Evolutionary conservation across 2,888 invertebrate species (phyloP), one percentile per base, ranked within the genome.

Genomic region (Hemistola chrysoprasaria): DNA sequence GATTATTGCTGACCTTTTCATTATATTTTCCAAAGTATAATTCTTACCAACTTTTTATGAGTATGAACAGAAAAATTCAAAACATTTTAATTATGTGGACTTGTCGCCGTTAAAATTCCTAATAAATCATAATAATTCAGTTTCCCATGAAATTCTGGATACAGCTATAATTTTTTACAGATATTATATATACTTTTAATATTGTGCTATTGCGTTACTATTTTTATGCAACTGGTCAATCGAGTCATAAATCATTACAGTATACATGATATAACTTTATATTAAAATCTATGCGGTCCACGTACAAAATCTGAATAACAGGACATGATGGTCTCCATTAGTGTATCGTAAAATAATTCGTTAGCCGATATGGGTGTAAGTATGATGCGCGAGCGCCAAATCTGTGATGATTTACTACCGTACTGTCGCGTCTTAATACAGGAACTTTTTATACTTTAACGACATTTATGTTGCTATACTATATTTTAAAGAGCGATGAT

Each of bases 131-230:
- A n/a, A n/a, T n/a, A n/a, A n/a, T n/a, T n/a, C n/a, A n/a, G n/a
- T n/a, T n/a, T n/a, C n/a, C n/a, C n/a, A n/a, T n/a, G n/a, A n/a
- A n/a, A n/a, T n/a, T n/a, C n/a, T n/a, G n/a, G n/a, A n/a, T n/a
- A n/a, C n/a, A n/a, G n/a, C n/a, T n/a, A n/a, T n/a, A n/a, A n/a
- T 62, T 59, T 61, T 54, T 61, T 59, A 49, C 43, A 24, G 9
- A 24, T 22, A 24, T 9, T 26, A 30, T 27, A 23, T 20, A 30
- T 27, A 23, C 11, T 6, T 37, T 36, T 24, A 24, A 22, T 16
- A 16, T 16, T 16, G 3, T 16, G 16, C 16, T 4, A 16, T 28
- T 24, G 16, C 21, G n/a, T 25, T 16, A 21, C 4, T 16, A 5
- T 22, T 4, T 22, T 8, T n/a, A 6, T 22, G 22, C 7, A 22